These are phyloP conservation scores for Hydrolagus colliei DNA, from an alignment of 2,797 vertebrate genomes.

Conservation along the genomic window DNA sequence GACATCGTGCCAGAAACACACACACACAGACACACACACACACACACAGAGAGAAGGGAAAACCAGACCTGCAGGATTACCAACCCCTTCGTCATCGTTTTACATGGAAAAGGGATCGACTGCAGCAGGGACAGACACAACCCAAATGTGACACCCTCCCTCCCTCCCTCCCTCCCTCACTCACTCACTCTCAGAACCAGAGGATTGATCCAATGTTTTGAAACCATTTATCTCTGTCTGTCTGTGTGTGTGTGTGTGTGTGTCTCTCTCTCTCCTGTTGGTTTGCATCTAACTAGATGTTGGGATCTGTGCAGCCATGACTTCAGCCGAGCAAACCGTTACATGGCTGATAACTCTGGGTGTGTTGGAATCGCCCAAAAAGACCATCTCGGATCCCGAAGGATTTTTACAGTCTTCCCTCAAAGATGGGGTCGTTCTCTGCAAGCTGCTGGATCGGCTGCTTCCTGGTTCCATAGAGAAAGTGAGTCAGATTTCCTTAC, in stretches of 20 bases:
- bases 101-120: conserved; percentile 58
- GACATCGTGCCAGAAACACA: conserved; percentile 62
- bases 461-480: conserved; percentile 83
- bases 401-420: conserved; percentile 78
- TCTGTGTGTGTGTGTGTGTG: too few species aligned
- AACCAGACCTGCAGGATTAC: conserved; percentile 63
- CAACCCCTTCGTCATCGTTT: conserved; percentile 63
- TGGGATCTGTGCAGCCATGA: conserved; percentile 50
- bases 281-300: neutral
- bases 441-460: conserved; percentile 82
- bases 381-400: conserved; percentile 86
- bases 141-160: conserved; percentile 48
- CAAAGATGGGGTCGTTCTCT: conserved; percentile 86
- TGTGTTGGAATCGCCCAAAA: conserved; percentile 92
- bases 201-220: too few species aligned
- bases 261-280: too few species aligned
- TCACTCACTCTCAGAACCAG: too few species aligned
- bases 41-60: conserved; percentile 43
- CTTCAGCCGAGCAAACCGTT: conserved; percentile 93
- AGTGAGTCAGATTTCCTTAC: conserved; percentile 55
- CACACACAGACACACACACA: conserved; percentile 40
- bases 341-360: conserved; percentile 92
- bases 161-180: too few species aligned
- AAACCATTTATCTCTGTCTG: too few species aligned
- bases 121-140: conserved; percentile 45